These are phyloP conservation scores for Dryadula phaetusa DNA, from an alignment of 2,888 invertebrate genomes.

Conservation along the genomic window DNA sequence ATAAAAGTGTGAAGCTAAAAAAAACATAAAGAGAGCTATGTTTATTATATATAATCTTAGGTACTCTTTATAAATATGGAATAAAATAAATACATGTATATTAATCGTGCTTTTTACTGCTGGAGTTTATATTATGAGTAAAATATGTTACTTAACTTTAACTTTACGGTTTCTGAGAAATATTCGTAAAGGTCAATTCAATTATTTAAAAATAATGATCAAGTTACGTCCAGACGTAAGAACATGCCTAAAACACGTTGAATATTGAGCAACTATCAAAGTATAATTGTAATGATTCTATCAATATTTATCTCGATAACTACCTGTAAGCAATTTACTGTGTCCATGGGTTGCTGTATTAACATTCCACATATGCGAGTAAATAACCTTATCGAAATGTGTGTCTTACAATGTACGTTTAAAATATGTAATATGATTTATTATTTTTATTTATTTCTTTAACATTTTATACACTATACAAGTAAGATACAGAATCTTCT, in stretches of 20 bases:
- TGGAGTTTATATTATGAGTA: no score
- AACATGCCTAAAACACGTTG: background rate
- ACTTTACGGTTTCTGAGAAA: background rate
- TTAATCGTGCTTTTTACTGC: no score
- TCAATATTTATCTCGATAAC: constrained; percentile 20
- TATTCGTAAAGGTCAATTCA: background rate
- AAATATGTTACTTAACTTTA: background rate
- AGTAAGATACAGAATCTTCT: no score
- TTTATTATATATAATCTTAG: no score
- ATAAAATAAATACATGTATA: no score
- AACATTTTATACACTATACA: no score
- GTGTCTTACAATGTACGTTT: background rate
- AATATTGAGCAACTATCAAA: constrained; percentile 1
- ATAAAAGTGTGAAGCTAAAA: no score
- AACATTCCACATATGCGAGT: constrained; percentile 15
- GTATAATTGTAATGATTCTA: constrained; percentile 11
- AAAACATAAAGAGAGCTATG: no score
- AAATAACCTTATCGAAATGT: constrained; percentile 20
- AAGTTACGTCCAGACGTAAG: background rate
- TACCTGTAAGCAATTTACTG: constrained; percentile 18
- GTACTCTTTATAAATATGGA: no score
- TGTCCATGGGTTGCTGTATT: constrained; percentile 5
- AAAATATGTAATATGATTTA: background rate
- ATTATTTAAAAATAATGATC: constrained; percentile 3
- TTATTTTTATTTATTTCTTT: background rate